phyloP scores from a whole-genome alignment of 2,888 invertebrate species.

The Dasypogon diadema region DNA sequence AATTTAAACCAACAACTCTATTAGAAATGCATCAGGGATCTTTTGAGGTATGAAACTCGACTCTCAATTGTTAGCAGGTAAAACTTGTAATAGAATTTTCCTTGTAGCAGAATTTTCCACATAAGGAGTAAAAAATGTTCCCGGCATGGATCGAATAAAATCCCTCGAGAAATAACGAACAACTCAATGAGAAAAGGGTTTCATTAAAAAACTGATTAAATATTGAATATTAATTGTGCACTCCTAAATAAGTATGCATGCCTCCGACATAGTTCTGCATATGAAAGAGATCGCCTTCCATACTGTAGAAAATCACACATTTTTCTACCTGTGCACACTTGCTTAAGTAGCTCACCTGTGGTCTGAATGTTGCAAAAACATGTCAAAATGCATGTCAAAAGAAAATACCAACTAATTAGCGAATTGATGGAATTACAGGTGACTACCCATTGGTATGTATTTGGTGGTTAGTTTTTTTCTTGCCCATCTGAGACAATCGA shows the following conservation, averaged over 20 bases:
- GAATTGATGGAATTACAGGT: constrained; percentile 53
- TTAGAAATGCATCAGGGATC: neutral
- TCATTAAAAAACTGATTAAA: constrained; percentile 28
- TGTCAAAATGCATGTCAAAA: constrained; percentile 56
- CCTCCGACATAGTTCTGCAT: constrained; percentile 14
- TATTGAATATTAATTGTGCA: constrained; percentile 30
- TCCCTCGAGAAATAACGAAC: neutral
- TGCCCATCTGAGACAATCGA: constrained; percentile 14
- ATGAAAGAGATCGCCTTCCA: neutral
- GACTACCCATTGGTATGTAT: constrained; percentile 9
- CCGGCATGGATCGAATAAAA: neutral
- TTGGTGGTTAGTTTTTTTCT: neutral
- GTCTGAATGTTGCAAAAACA: constrained; percentile 52
- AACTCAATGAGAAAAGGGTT: neutral
- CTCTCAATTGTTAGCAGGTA: neutral
- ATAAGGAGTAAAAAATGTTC: constrained; percentile 2
- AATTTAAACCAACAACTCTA: neutral
- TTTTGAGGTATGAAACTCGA: neutral
- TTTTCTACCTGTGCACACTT: constrained; percentile 14
- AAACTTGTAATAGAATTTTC: neutral
- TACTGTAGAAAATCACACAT: constrained; percentile 32
- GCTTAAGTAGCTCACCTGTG: constrained; percentile 16
- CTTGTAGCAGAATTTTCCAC: neutral
- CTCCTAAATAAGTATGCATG: neutral
- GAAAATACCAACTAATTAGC: constrained; percentile 56